Conservation (phyloP, 2,797 vertebrate genomes). For the Distichodus sexfasciatus region DNA sequence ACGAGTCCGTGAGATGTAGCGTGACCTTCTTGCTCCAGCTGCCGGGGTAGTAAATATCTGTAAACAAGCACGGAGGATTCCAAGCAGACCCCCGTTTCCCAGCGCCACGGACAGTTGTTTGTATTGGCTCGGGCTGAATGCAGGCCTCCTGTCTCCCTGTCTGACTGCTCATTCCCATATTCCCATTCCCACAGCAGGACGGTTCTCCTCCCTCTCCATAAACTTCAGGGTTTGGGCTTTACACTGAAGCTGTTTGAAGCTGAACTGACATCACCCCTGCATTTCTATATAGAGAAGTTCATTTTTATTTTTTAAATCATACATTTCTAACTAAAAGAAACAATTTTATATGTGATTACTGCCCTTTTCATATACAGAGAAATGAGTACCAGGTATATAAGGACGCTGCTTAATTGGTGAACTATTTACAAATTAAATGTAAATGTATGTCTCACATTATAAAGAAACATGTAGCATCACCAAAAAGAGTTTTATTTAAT, state of each 20-base stretch:
- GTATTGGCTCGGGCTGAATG: conserved; percentile 52
- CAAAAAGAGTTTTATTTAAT: no score
- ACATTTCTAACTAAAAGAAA: no score
- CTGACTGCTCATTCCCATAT: conserved; percentile 48
- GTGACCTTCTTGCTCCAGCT: conserved; percentile 42
- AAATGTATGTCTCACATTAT: no score
- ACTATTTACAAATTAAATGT: no score
- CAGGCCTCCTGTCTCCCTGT: conserved; percentile 39
- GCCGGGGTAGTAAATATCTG: conserved; percentile 52
- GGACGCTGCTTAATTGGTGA: no score
- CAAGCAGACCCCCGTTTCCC: conserved; percentile 38
- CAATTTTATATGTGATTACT: no score
- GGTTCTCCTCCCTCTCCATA: conserved; percentile 16
- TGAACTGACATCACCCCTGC: neutral
- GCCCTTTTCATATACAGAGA: no score
- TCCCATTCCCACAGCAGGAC: conserved; percentile 50
- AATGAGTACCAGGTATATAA: no score
- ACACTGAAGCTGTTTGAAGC: neutral
- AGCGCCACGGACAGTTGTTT: conserved; percentile 49
- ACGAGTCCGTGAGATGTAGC: conserved; percentile 29
- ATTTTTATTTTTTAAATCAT: no score
- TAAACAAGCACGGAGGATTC: conserved; percentile 45
- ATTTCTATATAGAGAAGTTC: no score
- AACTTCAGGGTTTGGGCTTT: neutral
- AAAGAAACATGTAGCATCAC: no score